These are phyloP conservation scores for Malurus leucopterus DNA, from an alignment of 2,797 vertebrate species.

Conservation along the genomic window DNA sequence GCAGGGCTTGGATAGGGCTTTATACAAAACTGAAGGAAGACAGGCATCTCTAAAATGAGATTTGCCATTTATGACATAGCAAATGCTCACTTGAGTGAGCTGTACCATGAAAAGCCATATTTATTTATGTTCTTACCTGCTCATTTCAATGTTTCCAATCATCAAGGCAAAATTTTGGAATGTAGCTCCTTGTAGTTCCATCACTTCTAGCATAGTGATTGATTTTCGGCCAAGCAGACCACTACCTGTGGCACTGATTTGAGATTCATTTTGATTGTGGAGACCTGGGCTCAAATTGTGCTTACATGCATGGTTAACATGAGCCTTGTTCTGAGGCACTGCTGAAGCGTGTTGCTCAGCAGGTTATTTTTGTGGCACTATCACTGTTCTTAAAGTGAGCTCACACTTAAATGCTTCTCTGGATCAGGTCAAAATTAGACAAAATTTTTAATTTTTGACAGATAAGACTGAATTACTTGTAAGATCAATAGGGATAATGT, in stretches of 20 bases:
- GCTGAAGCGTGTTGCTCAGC: background rate
- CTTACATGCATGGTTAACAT: background rate
- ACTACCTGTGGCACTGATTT: background rate
- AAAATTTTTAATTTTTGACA: background rate
- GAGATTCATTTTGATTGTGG: background rate
- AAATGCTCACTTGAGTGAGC: background rate
- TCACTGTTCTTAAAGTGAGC: background rate
- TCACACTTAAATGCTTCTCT: background rate
- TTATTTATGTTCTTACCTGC: background rate
- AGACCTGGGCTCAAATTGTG: constrained; percentile 25
- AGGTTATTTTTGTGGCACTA: constrained; percentile 26
- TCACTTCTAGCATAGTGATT: background rate
- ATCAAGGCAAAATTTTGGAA: background rate
- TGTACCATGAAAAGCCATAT: background rate
- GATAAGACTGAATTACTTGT: background rate
- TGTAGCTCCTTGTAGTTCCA: background rate
- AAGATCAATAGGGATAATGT: background rate
- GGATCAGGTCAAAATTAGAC: background rate
- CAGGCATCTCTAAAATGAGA: background rate
- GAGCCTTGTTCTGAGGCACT: background rate
- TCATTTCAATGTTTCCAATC: background rate
- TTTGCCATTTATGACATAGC: background rate
- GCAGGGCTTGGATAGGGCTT: background rate
- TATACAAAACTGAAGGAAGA: background rate
- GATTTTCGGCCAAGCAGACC: background rate